Evolutionary conservation across 2,888 invertebrate genomes (phyloP), one percentile per base, ranked within the genome.

Genomic region (Coelopa pilipes): DNA sequence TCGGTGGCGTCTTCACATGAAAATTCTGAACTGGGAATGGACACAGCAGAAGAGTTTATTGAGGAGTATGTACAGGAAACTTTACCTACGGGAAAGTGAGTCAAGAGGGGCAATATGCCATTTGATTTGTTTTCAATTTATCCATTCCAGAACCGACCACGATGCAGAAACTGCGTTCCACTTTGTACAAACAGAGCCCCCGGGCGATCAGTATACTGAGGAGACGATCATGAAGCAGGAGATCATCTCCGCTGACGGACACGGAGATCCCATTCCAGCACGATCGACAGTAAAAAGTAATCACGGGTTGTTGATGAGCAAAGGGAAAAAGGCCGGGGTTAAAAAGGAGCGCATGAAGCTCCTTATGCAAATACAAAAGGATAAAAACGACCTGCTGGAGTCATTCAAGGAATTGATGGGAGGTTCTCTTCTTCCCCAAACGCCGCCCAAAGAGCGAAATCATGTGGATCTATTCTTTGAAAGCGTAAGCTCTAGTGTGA

Each of bases 341-440:
- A 75, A 74, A 50, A 82, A 81, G 34, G 83, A 83, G 34, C 81
- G 82, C 15, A 79, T 83, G 65, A 83, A 80, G 57, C 74, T 84
- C 0, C 74, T 84, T 1, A 78, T 83, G 78, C 84, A 84, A 75
- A 84, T 84, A 47, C 84, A 84, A 59, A 84, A 82, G 66, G 84
- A 84, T 73, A 86, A 87, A 70, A 85, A 81, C 65, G 86, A 86
- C 47, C 68, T 86, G 24, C 79, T 82, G 82, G 82, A 86, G 47
- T 85, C 86, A 4, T 86, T 87, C 59, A 83, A 84, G n/a, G 86
- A 87, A 59, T 78, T 86, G 3, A 85, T 85, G 79, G 80, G 83
- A n/a, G 80, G 80, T 24, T 45, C 78, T 17, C 74, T 75, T 9
- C 74, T 72, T 45, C 62, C 74, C 10, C 78, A 75, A 10, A 75